These are phyloP conservation scores for Fregata magnificens DNA, from an alignment of 2,113 vertebrate species.

Conservation along the genomic window DNA sequence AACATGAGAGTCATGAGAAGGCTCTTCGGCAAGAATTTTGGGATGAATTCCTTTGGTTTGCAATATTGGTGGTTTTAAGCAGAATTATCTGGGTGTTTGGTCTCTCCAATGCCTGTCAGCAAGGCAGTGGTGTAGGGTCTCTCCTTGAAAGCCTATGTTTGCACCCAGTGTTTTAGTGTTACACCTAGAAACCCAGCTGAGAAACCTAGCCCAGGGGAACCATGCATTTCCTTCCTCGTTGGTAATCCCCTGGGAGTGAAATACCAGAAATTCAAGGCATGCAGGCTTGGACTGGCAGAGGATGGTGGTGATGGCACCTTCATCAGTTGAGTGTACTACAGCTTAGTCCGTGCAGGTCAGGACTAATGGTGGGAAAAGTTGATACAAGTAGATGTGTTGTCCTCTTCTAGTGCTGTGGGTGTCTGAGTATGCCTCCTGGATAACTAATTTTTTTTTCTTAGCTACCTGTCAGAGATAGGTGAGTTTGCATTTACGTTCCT, in stretches of 20 bases:
- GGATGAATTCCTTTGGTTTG: background rate
- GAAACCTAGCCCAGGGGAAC: background rate
- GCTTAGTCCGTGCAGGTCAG: background rate
- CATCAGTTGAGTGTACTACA: background rate
- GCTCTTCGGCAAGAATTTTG: background rate
- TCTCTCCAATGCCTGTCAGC: background rate
- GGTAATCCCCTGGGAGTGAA: background rate
- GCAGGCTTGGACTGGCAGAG: background rate
- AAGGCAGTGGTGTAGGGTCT: background rate
- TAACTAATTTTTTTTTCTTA: background rate
- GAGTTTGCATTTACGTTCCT: background rate
- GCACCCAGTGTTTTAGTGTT: background rate
- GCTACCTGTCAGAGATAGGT: background rate
- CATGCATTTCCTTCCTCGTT: rapidly evolving
- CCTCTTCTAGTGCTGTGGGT: background rate
- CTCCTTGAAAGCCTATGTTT: background rate
- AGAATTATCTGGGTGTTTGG: background rate
- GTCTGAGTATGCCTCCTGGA: background rate
- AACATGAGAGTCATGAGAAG: background rate
- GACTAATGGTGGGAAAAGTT: background rate
- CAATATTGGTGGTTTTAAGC: background rate
- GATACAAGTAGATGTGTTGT: background rate
- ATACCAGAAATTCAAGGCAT: background rate
- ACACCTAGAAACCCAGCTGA: background rate
- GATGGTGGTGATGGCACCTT: background rate